Percentiles rank a stretch among this genome's conserved stretches.
phyloP scores from a whole-genome alignment of 2,888 invertebrate species.

The Pristionchus maxplancki region DNA sequence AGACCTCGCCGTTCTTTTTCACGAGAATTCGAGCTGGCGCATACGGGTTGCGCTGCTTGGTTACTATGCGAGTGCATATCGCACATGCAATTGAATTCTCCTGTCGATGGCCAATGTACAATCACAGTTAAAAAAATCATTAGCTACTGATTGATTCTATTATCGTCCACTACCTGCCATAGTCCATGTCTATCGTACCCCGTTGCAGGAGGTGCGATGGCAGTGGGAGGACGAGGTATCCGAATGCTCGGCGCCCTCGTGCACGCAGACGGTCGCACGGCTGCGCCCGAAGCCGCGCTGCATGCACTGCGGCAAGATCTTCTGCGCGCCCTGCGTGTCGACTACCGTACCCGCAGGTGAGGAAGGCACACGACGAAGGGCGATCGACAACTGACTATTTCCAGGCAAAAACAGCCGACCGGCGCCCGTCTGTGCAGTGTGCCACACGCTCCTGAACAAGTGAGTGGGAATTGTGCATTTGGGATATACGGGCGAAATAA shows the following conservation, averaged over 20 bases:
- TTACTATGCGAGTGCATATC: neutral
- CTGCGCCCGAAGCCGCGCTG: conserved; percentile 63
- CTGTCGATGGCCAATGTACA: no score
- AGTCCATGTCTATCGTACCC: no score
- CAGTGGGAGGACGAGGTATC: conserved; percentile 96
- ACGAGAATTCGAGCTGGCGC: no score
- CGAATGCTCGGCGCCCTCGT: conserved; percentile 82
- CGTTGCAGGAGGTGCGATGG: conserved; percentile 87
- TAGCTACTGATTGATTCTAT: no score
- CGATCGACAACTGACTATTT: conserved; percentile 10
- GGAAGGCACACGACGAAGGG: neutral
- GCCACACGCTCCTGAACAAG: conserved; percentile 91
- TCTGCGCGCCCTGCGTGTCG: conserved; percentile 90
- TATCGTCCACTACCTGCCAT: no score
- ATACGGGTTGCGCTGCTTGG: no score
- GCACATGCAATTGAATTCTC: no score
- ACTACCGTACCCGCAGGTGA: conserved; percentile 84
- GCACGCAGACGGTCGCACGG: conserved; percentile 58
- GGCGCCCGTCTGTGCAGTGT: conserved; percentile 95
- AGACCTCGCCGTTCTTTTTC: no score
- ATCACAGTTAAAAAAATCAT: neutral
- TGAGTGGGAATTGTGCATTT: conserved; percentile 51
- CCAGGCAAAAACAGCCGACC: conserved; percentile 90
- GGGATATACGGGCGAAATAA: no score
- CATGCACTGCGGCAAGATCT: conserved; percentile 82